Conservation (phyloP, 2,888 invertebrate species). For the Eupithecia centaureata region DNA sequence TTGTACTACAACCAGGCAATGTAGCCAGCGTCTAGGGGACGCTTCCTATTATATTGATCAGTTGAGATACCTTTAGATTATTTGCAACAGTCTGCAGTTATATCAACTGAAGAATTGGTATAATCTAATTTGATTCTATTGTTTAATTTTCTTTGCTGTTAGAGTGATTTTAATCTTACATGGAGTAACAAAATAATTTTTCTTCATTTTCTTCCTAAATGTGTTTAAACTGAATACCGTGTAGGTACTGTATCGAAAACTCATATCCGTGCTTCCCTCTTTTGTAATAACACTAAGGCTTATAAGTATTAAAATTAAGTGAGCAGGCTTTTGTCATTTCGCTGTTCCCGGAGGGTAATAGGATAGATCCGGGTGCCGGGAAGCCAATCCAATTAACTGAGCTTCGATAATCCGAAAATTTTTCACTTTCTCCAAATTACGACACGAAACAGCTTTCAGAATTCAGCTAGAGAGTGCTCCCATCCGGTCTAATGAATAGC, state of each 20-base stretch:
- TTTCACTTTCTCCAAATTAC: constrained; percentile 63
- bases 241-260: background rate
- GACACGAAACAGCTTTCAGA: constrained; percentile 48
- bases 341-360: constrained; percentile 27
- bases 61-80: background rate
- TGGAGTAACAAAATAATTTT: too few relatives aligned
- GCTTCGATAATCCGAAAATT: constrained; percentile 54
- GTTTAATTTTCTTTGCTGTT: background rate
- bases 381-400: constrained; percentile 38
- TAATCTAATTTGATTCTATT: background rate
- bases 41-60: background rate
- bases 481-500: constrained; percentile 68
- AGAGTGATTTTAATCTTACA: too few relatives aligned
- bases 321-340: constrained; percentile 16
- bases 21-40: too few relatives aligned
- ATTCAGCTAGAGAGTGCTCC: constrained; percentile 53
- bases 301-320: constrained; percentile 13
- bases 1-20: background rate
- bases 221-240: background rate
- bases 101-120: background rate
- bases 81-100: background rate
- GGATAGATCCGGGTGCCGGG: constrained; percentile 12
- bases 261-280: background rate
- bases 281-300: background rate
- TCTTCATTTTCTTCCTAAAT: too few relatives aligned